Base-by-base conservation (phyloP, 2,797 vertebrate genomes). In the Erethizon dorsatum region DNA sequence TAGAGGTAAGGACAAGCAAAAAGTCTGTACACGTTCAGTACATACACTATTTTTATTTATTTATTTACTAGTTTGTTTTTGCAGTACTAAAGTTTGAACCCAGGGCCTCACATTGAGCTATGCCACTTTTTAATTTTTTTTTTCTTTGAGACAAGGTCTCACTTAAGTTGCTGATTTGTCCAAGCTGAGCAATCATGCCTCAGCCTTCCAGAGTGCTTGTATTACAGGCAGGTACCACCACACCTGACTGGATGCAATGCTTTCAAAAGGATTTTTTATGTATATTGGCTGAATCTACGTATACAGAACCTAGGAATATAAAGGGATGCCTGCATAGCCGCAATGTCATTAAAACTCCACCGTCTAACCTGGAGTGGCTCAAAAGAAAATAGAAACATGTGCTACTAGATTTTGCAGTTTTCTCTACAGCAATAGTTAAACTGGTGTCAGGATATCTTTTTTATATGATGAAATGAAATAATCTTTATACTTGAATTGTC, bases 361-460 rank as follows among this genome's bases (percentile, higher is more conserved):
- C 52, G 80, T 61, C 26, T 57, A 71, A 20, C 2, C 8, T 73
- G 47, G 17, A 3, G 59, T 84, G 52, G 63, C 12, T 33, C 57
- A 75, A 83, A 97, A 95, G 54, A 88, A 93, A 85, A 77, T 41
- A 61, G 33, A 91, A 89, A 86, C 1, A 57, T 31, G 75, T 26
- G 15, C 11, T 80, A 56, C 2, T 31, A 65, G 78, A 73, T 95
- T 57, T 31, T 71, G 15, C 61, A 2, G 1, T 71, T 87, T 91
- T 89, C n/a, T 80, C 15, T 33, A 73, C 2, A 94, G 52, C 84
- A 84, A 47, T 45, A 33, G 24, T 79, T 75, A 87, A 88, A 37
- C 50, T 31, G 26, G 1, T 91, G 26, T 89, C 83, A 54, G 80
- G 4, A 56, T 28, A n/a, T 47, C 52, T 61, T 83, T 83, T 65